A percentile compares a stretch with the other conserved stretches of the same genome.
phyloP scores from a whole-genome alignment of 2,888 invertebrate species.

The Eupeodes luniger region DNA sequence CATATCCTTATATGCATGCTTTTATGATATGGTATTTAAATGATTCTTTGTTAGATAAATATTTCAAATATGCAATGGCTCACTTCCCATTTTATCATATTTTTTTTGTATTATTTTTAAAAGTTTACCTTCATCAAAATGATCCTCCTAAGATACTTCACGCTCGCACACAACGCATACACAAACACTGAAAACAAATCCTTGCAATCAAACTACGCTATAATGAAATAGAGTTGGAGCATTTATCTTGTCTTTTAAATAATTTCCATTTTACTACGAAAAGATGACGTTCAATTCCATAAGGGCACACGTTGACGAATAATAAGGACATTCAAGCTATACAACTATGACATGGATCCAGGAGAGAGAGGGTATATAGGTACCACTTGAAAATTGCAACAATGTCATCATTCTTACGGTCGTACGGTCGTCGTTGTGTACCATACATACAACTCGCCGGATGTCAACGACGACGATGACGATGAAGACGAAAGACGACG shows the following conservation, averaged over 20 bases:
- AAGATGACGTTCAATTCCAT: slow-evolving; percentile 45
- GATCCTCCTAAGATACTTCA: not conserved
- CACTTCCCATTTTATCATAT: slow-evolving; percentile 25
- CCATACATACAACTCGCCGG: not conserved
- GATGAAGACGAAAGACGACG: not conserved
- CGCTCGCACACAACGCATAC: not conserved
- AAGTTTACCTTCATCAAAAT: slow-evolving; percentile 20
- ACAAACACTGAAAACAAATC: not conserved
- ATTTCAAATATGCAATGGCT: slow-evolving; percentile 66
- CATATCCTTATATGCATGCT: not conserved
- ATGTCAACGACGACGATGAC: not conserved
- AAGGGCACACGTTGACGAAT: slow-evolving; percentile 51
- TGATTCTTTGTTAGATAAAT: slow-evolving; percentile 7
- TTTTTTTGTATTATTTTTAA: slow-evolving; percentile 1
- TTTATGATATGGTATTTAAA: not conserved
- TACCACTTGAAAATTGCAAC: slow-evolving; percentile 52
- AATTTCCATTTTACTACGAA: slow-evolving; percentile 48
- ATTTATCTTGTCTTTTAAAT: slow-evolving; percentile 73
- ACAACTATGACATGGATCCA: slow-evolving; percentile 34
- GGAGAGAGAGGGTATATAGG: no score
- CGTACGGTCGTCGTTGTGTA: not conserved
- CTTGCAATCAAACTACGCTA: slow-evolving; percentile 65
- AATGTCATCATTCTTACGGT: slow-evolving; percentile 53
- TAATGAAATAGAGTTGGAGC: slow-evolving; percentile 71
- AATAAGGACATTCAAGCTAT: slow-evolving; percentile 30